Conservation (phyloP, 2,797 vertebrate species). For the Lagorchestes hirsutus region DNA sequence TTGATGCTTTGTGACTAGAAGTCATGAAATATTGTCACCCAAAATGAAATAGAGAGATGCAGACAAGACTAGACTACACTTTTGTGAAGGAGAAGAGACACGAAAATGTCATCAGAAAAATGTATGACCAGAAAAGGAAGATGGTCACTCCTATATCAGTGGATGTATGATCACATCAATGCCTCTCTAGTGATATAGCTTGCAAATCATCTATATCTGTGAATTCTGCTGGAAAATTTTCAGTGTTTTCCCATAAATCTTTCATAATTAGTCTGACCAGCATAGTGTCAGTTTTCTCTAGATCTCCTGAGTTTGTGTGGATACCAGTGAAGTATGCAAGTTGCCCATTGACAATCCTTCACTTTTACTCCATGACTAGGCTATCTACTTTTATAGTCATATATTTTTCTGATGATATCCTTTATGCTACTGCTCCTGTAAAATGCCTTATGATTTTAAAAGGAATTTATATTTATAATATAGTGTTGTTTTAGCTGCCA, state of each 20-base stretch:
- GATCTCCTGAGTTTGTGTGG: neutral
- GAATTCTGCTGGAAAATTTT: neutral
- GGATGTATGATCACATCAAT: neutral
- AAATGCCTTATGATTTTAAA: neutral
- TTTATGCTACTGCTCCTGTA: neutral
- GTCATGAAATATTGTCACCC: neutral
- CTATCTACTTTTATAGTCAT: neutral
- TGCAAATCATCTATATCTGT: neutral
- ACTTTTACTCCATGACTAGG: neutral
- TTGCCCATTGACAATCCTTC: neutral
- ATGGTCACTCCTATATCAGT: neutral
- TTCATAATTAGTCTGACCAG: neutral
- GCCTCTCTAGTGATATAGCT: neutral
- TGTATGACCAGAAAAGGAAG: neutral
- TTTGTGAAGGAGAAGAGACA: neutral
- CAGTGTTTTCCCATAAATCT: neutral
- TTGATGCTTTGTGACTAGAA: neutral
- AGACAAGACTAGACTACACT: neutral
- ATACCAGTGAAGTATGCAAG: neutral
- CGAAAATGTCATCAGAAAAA: neutral
- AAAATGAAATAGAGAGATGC: neutral
- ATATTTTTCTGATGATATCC: neutral
- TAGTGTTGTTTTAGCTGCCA: neutral
- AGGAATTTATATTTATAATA: neutral
- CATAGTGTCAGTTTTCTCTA: neutral